A percentile compares a stretch with the other conserved stretches of the same genome.
These are phyloP conservation scores for Myripristis jacobus DNA, from an alignment of 2,797 vertebrate species.

Conservation along the genomic window DNA sequence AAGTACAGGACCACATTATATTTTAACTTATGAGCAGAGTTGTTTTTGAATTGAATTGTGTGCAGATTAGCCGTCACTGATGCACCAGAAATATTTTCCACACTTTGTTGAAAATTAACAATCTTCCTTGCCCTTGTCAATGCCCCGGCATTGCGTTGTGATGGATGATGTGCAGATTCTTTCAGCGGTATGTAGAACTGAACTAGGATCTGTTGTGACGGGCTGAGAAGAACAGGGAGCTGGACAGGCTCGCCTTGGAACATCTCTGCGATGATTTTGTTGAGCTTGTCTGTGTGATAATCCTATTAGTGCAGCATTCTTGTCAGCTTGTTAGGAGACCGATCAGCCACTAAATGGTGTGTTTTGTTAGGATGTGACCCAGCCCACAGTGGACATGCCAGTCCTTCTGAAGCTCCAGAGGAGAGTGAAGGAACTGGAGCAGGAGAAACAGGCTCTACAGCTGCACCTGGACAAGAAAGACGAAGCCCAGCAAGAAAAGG, in stretches of 20 bases:
- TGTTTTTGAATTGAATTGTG: too few species aligned
- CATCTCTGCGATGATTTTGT: not conserved
- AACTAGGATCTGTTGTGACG: too few species aligned
- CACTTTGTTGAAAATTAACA: too few species aligned
- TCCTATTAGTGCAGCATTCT: slow-evolving; percentile 57
- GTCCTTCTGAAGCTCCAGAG: slow-evolving; percentile 95
- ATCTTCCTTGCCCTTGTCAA: too few species aligned
- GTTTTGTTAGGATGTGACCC: slow-evolving; percentile 79
- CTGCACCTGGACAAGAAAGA: slow-evolving; percentile 90
- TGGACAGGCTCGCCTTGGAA: too few species aligned
- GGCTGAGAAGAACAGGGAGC: too few species aligned
- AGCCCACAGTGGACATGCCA: slow-evolving; percentile 87
- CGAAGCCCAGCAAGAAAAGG: slow-evolving; percentile 86
- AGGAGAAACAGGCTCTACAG: slow-evolving; percentile 91
- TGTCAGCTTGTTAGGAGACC: slow-evolving; percentile 30
- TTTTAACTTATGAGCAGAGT: not conserved
- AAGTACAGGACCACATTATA: not conserved
- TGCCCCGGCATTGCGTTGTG: not conserved
- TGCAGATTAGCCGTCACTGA: too few species aligned
- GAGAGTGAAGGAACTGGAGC: slow-evolving; percentile 92
- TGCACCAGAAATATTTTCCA: too few species aligned
- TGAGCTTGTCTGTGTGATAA: slow-evolving; percentile 30
- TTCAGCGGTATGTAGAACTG: not conserved
- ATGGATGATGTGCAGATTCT: not conserved
- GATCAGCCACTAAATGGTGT: slow-evolving; percentile 23